Conservation (phyloP, 2,797 vertebrate species). For the Lagocephalus sceleratus region DNA sequence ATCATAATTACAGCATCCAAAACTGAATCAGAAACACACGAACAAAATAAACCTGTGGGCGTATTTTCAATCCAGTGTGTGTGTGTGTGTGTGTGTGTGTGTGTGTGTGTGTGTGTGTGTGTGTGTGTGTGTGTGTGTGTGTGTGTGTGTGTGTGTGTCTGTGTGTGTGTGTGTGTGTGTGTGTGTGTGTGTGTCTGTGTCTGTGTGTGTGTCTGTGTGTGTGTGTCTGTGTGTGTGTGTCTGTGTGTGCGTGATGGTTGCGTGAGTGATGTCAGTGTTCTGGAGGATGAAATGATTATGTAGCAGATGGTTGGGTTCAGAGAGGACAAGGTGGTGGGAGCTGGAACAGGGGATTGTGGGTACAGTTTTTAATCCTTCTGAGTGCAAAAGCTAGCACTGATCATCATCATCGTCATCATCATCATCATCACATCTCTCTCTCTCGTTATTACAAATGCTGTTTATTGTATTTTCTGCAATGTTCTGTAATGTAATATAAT, state of each 20-base stretch:
- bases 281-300: constrained; percentile 52
- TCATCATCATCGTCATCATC: constrained; percentile 10
- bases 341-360: constrained; percentile 54
- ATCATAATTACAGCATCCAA: too few species aligned
- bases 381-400: constrained; percentile 46
- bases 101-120: constrained; percentile 1
- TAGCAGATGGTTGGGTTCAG: constrained; percentile 37
- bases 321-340: constrained; percentile 34
- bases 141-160: constrained; percentile 1
- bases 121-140: constrained; percentile 3
- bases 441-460: too few species aligned
- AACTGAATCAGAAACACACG: too few species aligned
- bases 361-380: constrained; percentile 55
- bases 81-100: neutral
- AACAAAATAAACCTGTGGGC: too few species aligned
- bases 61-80: neutral
- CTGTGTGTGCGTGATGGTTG: constrained; percentile 1
- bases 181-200: neutral
- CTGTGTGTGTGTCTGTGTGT: constrained; percentile 1
- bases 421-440: too few species aligned
- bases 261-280: constrained; percentile 28
- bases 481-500: too few species aligned
- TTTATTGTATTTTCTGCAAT: too few species aligned
- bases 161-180: neutral
- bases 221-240: constrained; percentile 8